Evolutionary conservation across 2,888 invertebrate genomes (phyloP).

Genomic region (Tethea ocularis): DNA sequence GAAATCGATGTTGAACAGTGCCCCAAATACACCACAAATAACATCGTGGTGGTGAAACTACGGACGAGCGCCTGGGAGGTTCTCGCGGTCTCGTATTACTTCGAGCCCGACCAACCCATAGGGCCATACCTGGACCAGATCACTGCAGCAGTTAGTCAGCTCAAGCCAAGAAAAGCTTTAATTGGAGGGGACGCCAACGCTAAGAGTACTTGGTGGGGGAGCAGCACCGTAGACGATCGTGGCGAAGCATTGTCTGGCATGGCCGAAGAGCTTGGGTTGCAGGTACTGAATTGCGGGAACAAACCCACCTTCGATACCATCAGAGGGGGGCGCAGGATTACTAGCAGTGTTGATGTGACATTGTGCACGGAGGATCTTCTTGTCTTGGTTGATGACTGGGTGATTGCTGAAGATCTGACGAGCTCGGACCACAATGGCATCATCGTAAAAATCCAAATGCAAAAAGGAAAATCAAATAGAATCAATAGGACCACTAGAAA

Average conservation of each 20-base stretch:
- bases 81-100: too few species aligned
- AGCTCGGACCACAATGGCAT: slow-evolving; percentile 24
- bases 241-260: slow-evolving; percentile 12
- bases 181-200: background rate
- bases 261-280: slow-evolving; percentile 9
- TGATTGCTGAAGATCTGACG: slow-evolving; percentile 16
- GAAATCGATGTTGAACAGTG: too few species aligned
- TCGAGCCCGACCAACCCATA: slow-evolving; percentile 12
- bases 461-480: too few species aligned
- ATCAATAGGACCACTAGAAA: too few species aligned
- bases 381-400: slow-evolving; percentile 17
- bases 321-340: background rate
- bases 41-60: too few species aligned
- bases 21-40: too few species aligned
- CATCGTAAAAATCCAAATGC: slow-evolving; percentile 8
- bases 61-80: too few species aligned
- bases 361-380: too few species aligned
- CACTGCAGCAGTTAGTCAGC: background rate
- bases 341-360: background rate
- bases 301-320: slow-evolving; percentile 25
- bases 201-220: slow-evolving; percentile 20
- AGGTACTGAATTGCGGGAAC: slow-evolving; percentile 20
- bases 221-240: slow-evolving; percentile 8
- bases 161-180: background rate
- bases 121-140: slow-evolving; percentile 8